phyloP scores from a whole-genome alignment of 2,888 invertebrate species.

The Hedychridium roseum region DNA sequence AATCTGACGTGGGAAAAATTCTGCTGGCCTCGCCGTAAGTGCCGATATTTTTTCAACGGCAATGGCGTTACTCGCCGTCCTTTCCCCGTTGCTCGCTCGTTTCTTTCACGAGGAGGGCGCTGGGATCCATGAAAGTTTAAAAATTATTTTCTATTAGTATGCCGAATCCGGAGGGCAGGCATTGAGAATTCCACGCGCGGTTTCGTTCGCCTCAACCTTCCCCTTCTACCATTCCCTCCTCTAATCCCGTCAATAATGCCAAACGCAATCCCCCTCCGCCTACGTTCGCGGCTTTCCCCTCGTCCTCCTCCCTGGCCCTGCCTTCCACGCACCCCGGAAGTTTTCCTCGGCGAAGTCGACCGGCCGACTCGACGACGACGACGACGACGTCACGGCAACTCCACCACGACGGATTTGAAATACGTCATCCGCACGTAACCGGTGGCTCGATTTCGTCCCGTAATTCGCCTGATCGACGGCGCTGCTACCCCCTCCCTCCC shows the following conservation, averaged over 20 bases:
- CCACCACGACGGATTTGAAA: conserved; percentile 43
- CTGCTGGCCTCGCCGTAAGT: too few species aligned
- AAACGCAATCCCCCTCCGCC: too few species aligned
- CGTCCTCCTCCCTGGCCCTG: background rate
- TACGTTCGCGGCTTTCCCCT: conserved; percentile 18
- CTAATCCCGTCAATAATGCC: conserved; percentile 49
- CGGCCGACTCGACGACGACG: too few species aligned
- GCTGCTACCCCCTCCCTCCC: too few species aligned
- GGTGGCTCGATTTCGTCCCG: conserved; percentile 38
- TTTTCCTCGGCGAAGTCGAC: too few species aligned
- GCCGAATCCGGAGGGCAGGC: conserved; percentile 32
- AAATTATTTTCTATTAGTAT: conserved; percentile 49
- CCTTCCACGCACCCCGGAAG: too few species aligned
- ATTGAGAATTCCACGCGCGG: conserved; percentile 48
- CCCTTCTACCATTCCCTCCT: conserved; percentile 28
- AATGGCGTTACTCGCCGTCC: too few species aligned
- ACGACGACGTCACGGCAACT: too few species aligned
- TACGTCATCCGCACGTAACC: conserved; percentile 43
- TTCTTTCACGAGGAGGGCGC: too few species aligned
- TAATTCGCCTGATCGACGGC: conserved; percentile 39
- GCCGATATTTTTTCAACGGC: too few species aligned
- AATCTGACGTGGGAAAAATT: too few species aligned
- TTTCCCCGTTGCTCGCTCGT: too few species aligned
- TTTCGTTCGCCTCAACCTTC: conserved; percentile 13
- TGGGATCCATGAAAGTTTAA: conserved; percentile 37